Percentiles rank a stretch among this genome's conserved stretches.
Evolutionary conservation across 2,113 vertebrate genomes (phyloP).

Genomic region (Lophotis ruficrista): DNA sequence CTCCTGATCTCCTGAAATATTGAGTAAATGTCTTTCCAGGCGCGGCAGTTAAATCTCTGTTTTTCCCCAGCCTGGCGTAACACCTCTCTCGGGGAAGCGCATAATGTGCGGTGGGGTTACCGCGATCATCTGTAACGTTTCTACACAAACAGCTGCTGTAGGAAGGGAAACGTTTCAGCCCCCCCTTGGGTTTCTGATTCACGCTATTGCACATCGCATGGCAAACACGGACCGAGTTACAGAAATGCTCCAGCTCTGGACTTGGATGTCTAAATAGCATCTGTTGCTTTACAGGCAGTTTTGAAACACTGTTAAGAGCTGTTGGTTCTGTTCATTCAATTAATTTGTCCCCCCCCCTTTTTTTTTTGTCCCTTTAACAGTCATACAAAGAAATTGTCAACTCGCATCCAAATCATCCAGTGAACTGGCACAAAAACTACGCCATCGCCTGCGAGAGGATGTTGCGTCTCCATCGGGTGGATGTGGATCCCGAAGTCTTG

Average conservation of each 20-base stretch:
- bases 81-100: constrained; percentile 46
- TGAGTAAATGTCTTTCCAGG: constrained; percentile 60
- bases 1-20: constrained; percentile 29
- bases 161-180: constrained; percentile 45
- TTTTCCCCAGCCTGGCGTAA: background rate
- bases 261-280: constrained; percentile 1
- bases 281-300: constrained; percentile 11
- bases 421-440: constrained; percentile 98
- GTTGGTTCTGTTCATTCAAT: background rate
- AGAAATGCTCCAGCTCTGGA: constrained; percentile 4
- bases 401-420: constrained; percentile 82
- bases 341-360: background rate
- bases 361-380: constrained; percentile 69
- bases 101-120: constrained; percentile 18
- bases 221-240: constrained; percentile 30
- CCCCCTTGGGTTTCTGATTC: constrained; percentile 50
- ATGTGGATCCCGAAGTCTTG: constrained; percentile 76
- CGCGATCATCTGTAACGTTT: constrained; percentile 19
- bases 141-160: constrained; percentile 54
- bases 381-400: constrained; percentile 89
- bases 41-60: constrained; percentile 38
- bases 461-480: constrained; percentile 75
- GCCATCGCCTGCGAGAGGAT: constrained; percentile 92
- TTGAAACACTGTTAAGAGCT: background rate
- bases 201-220: constrained; percentile 20